These are phyloP conservation scores for Chelon auratus DNA, from an alignment of 2,797 vertebrate species.

Conservation along the genomic window DNA sequence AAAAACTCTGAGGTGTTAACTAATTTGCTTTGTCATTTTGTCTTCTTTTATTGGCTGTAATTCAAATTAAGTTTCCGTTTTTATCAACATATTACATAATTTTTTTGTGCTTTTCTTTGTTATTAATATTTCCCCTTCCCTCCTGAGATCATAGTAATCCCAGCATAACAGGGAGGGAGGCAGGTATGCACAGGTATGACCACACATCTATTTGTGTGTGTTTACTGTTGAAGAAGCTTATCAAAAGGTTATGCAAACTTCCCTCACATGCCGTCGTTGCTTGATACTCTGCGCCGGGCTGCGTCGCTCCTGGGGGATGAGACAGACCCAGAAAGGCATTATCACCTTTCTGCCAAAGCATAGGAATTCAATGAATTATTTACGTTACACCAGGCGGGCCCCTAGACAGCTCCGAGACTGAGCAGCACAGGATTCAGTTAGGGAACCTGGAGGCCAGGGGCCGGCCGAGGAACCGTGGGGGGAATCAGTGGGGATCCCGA, in stretches of 20 bases:
- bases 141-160: not conserved
- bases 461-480: slow-evolving; percentile 51
- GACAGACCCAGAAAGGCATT: slow-evolving; percentile 77
- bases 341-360: slow-evolving; percentile 81
- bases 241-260: slow-evolving; percentile 65
- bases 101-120: not conserved
- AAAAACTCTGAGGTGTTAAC: too few relatives aligned
- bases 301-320: slow-evolving; percentile 64
- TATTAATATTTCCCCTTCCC: not conserved
- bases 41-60: too few relatives aligned
- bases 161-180: not conserved
- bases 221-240: slow-evolving; percentile 39
- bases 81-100: too few relatives aligned
- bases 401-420: slow-evolving; percentile 60
- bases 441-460: slow-evolving; percentile 66
- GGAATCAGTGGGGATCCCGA: slow-evolving; percentile 59
- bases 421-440: slow-evolving; percentile 68
- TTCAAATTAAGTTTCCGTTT: too few relatives aligned
- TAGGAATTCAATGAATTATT: slow-evolving; percentile 81
- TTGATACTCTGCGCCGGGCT: slow-evolving; percentile 48
- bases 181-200: not conserved
- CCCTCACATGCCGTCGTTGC: slow-evolving; percentile 33
- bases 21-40: too few relatives aligned
- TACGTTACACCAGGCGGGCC: slow-evolving; percentile 66
- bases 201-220: slow-evolving; percentile 10